Evolutionary conservation across 2,888 invertebrate genomes (phyloP).

Genomic region (Volucella inflata): DNA sequence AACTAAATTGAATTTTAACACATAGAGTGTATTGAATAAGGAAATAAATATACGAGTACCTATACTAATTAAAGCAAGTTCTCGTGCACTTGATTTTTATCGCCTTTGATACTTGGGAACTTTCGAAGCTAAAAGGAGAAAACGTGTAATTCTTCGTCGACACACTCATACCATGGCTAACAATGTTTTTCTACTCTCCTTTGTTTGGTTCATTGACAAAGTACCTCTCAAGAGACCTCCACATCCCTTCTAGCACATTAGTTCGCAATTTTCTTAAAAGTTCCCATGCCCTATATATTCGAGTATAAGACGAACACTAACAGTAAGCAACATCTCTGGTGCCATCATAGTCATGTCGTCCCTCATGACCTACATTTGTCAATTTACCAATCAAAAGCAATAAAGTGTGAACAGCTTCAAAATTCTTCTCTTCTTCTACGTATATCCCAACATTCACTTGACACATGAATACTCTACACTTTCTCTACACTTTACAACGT

Average conservation of each 20-base stretch:
- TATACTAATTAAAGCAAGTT: too few species aligned
- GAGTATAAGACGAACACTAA: too few species aligned
- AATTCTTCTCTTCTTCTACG: not conserved
- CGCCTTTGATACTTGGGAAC: too few species aligned
- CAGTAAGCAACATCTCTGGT: too few species aligned
- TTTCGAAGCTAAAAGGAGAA: too few species aligned
- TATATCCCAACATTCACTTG: not conserved
- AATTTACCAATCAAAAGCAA: conserved; percentile 46
- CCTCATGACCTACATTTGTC: conserved; percentile 35
- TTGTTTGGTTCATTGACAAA: conserved; percentile 8
- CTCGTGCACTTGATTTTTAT: too few species aligned
- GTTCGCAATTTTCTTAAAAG: conserved; percentile 23
- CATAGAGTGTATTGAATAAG: too few species aligned
- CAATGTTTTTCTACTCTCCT: conserved; percentile 6
- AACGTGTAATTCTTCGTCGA: too few species aligned
- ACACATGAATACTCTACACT: conserved; percentile 35
- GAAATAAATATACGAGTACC: too few species aligned
- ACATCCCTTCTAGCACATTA: not conserved
- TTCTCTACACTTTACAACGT: conserved; percentile 37
- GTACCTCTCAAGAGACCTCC: not conserved
- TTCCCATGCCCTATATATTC: not conserved
- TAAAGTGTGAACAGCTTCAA: conserved; percentile 26
- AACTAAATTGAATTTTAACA: too few species aligned
- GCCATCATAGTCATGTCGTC: conserved; percentile 5
- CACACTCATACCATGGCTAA: not conserved